Evolutionary conservation across 2,113 vertebrate species (phyloP), one percentile per base, ranked within the genome.

Genomic region (Psammodynastes pulverulentus): DNA sequence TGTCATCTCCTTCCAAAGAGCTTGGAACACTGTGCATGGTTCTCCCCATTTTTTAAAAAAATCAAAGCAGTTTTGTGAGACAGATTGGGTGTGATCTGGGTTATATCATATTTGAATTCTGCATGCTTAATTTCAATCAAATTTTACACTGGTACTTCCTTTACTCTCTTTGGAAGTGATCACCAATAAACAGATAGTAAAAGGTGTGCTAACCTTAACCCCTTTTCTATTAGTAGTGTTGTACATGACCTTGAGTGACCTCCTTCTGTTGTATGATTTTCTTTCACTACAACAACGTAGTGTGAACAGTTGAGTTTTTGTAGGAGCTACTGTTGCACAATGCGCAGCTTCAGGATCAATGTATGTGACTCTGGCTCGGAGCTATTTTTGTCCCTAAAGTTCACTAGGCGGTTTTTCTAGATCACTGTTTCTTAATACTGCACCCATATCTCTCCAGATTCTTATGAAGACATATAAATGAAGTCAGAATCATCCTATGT

Each of bases 241-340:
- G 58, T 2, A 10, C 0, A 0, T 2, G 46, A 79, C 89, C 58
- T 51, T 67, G 12, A 3, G 9, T 26, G 1, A 24, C 23, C 0
- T 5, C 29, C 53, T 87, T 87, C 29, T n/a, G 29, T 19, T 45
- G 58, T 56, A 92, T 62, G 88, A 52, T 29, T 3, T 1, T 86
- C 43, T 91, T 49, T 26, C 62, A 9, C 52, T 51, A 34, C 58
- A 8, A 58, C 49, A 89, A 88, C 0, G 19, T 6, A 0, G 0
- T 12, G 3, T 9, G 0, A 5, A 49, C 4, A 9, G 0, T 45
- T 0, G 87, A 39, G 67, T 3, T 51, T 17, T 26, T 12, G 72
- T 62, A 17, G 21, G 48, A 58, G 39, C 29, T 48, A n/a, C 19
- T 21, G 87, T 39, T 54, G 87, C 87, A 39, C 52, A 88, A 54